These are phyloP conservation scores for Trissoscelio sp. DNA, from an alignment of 2,888 invertebrate genomes.

Conservation along the genomic window DNA sequence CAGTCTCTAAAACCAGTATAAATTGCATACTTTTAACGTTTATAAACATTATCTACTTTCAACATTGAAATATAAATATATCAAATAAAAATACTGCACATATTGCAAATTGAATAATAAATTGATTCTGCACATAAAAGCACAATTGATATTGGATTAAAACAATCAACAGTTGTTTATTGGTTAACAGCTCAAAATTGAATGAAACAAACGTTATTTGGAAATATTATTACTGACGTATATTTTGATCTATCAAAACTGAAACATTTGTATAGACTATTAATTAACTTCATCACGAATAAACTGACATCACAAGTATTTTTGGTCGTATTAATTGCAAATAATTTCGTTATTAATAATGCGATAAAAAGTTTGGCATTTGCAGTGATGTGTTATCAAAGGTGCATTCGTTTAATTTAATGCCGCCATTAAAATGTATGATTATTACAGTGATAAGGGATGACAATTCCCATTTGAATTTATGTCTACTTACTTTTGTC, in stretches of 20 bases:
- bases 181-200: not conserved
- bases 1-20: not conserved
- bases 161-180: not conserved
- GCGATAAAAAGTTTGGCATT: not conserved
- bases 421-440: constrained; percentile 30
- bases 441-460: constrained; percentile 25
- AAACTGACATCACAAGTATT: not conserved
- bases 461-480: constrained; percentile 12
- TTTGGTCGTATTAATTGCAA: not conserved
- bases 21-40: not conserved
- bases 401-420: not conserved
- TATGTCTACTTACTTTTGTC: constrained; percentile 12
- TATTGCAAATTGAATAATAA: not conserved
- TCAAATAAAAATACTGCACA: not conserved
- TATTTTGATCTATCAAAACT: not conserved
- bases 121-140: not conserved
- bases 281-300: not conserved
- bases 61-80: not conserved
- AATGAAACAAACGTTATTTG: not conserved
- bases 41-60: not conserved
- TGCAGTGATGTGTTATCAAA: not conserved
- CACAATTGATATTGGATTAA: not conserved
- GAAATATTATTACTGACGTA: not conserved
- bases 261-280: not conserved
- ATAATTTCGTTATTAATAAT: not conserved